These are phyloP conservation scores for Cnemophilus loriae DNA, from an alignment of 2,113 vertebrate species.

Conservation along the genomic window DNA sequence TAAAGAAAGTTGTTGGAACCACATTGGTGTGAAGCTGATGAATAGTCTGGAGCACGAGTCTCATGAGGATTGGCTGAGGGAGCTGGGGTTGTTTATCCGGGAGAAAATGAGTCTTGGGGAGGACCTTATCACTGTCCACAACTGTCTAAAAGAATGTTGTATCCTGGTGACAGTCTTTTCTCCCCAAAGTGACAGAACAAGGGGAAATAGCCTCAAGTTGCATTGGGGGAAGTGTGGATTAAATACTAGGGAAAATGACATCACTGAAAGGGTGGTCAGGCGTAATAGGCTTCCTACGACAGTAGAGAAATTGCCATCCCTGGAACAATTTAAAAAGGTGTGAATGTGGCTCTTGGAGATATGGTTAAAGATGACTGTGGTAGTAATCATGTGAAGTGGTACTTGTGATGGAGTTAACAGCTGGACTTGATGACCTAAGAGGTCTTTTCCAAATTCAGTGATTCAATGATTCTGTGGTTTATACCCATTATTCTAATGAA, in stretches of 20 bases:
- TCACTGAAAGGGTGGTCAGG: background rate
- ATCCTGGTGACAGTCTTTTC: background rate
- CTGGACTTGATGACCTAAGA: background rate
- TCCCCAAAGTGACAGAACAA: background rate
- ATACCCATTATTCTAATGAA: background rate
- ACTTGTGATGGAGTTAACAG: background rate
- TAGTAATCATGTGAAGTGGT: background rate
- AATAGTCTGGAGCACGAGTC: background rate
- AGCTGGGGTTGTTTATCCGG: background rate
- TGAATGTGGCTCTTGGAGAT: background rate
- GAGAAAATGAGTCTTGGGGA: background rate
- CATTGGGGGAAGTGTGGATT: background rate
- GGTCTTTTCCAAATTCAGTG: background rate
- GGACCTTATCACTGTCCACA: background rate
- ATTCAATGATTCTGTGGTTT: background rate
- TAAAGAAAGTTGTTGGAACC: background rate
- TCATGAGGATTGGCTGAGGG: background rate
- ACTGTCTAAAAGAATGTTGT: background rate
- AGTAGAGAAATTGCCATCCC: background rate
- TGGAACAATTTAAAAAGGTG: background rate
- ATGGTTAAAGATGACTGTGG: background rate
- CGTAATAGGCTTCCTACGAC: background rate
- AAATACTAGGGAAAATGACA: background rate
- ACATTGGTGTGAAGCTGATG: background rate
- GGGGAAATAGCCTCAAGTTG: background rate